Base-by-base conservation (phyloP, 2,888 invertebrate species). In the Plebejus argus region DNA sequence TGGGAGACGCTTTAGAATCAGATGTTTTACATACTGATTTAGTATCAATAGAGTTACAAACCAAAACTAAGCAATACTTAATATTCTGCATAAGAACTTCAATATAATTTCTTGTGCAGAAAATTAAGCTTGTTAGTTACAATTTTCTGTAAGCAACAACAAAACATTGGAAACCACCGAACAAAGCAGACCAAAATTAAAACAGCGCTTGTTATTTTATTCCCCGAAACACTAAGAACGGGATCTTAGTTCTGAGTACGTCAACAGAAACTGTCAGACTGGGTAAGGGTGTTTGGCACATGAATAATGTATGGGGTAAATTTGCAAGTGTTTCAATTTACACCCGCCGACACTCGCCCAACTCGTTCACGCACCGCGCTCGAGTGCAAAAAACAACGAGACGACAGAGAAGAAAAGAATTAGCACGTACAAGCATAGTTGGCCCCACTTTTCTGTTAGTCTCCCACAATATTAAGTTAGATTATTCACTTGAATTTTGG, bases 251-350 rank as follows among this genome's bases (percentile, higher is more conserved):
- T 85, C 83, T 84, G 83, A 88, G 82, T 85, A 81, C 88, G 86
- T 90, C 88, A 88, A 89, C 88, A 88, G 89, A 87, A 89, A 88
- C 89, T 88, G 90, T 88, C 86, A 86, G 87, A 77, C 81, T 83
- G 83, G 83, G 84, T 82, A 85, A 89, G 91, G 90, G 91, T 91
- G 91, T 93, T 92, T 88, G 89, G 86, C 81, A 85, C 87, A 93
- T 94, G 93, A 93, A 94, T 94, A 93, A 93, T 93, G 92, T 91
- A 94, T 92, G 87, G 91, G 86, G 91, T 90, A 92, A 93, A 94
- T 93, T 94, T 93, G 93, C 93, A 92, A 94, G 93, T 94, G 93
- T 94, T 93, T 94, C 93, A 93, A 94, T 94, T 94, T 93, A 93
- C 93, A 90, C 93, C 92, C 90, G 86, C 82, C 91, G 88, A 86